Evolutionary conservation across 2,888 invertebrate genomes (phyloP), one percentile per base, ranked within the genome.

Genomic region (Reticulitermes lucifugus): DNA sequence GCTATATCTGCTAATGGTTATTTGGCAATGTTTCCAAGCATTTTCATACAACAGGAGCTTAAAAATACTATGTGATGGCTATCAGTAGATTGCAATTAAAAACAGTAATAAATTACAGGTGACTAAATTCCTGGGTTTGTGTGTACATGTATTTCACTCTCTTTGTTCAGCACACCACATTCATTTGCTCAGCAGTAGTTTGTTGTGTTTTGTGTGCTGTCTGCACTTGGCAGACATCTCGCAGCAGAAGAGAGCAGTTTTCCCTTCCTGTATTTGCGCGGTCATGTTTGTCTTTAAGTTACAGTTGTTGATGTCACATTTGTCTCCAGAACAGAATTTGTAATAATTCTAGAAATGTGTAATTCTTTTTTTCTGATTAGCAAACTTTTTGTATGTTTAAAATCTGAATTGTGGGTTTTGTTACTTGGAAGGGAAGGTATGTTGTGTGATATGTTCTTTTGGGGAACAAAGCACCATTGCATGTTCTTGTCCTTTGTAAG

Each of bases 401-500:
- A 82, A 70, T 82, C 60, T 41, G 21, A 71, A 25, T 70, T 22
- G 22, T 9, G 82, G 65, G 43, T 79, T 81, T 81, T 60, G 59
- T 41, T 79, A 9, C 6, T 81, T 18, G 41, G 55, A 65, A 65
- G n/a, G 51, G 65, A 59, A 82, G 18, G 82, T 55, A 43, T 82
- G 65, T 82, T 35, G 71, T 59, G 25, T 55, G 55, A 59, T 79
- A 79, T 81, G 81, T 81, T 81, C 81, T 81, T 70, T 81, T 70
- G 70, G 46, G 60, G 81, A 81, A 85, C 80, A 85, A 85, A 83
- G 46, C 70, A 85, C 83, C 65, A 79, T 79, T 85, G 77, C 82
- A 85, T 79, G 25, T 85, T 85, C 83, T 83, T 85, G 41, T 85
- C 85, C 85, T 85, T 85, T 83, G 85, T 85, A 85, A 85, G 85